phyloP scores from a whole-genome alignment of 2,113 vertebrate species.

The Pelmatolapia mariae region DNA sequence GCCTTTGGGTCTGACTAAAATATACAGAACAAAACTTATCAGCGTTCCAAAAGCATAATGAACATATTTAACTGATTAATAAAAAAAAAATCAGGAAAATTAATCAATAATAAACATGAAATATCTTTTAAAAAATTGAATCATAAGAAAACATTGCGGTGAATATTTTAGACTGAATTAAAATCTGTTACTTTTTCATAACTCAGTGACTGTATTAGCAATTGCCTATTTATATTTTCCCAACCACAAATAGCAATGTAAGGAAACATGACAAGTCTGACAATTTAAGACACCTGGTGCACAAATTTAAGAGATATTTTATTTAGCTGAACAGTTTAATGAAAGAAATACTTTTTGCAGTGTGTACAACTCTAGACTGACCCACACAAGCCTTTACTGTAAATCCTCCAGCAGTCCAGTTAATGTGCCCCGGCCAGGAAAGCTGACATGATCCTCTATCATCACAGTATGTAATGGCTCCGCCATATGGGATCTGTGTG shows the following conservation, averaged over 20 bases:
- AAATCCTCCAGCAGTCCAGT: conserved; percentile 46
- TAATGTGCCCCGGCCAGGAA: conserved; percentile 51
- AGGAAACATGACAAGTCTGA: not conserved
- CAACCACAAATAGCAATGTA: not conserved
- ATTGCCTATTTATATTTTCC: not conserved
- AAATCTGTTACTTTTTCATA: not conserved
- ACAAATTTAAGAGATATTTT: not conserved
- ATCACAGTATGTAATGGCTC: conserved; percentile 10
- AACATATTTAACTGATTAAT: not conserved
- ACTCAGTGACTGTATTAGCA: not conserved
- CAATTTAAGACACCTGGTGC: not conserved
- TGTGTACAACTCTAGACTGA: conserved; percentile 27
- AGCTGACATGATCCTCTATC: conserved; percentile 39
- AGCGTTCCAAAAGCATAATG: not conserved
- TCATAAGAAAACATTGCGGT: not conserved
- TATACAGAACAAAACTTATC: not conserved
- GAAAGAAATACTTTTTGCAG: conserved; percentile 40
- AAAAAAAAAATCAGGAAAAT: not conserved
- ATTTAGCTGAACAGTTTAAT: not conserved
- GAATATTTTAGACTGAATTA: not conserved
- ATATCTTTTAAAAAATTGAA: rapidly evolving
- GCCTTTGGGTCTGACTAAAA: not conserved
- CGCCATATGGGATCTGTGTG: not conserved
- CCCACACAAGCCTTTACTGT: conserved; percentile 44
- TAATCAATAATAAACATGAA: not conserved